Evolutionary conservation across 2,888 invertebrate species (phyloP).

Genomic region (Dicyrtomina minuta): DNA sequence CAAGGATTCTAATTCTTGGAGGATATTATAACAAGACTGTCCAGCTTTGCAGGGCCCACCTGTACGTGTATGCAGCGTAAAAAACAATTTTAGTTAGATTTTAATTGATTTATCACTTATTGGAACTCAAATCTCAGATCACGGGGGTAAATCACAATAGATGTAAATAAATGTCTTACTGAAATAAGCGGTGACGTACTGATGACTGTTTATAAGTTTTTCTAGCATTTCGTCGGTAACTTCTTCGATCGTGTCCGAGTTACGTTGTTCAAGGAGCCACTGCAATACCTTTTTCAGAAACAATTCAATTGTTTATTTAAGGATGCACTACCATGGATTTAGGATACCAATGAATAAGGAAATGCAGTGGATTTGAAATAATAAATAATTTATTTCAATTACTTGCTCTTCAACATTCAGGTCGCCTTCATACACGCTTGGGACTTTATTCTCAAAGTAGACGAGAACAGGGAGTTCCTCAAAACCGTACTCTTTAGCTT

Average conservation of each 20-base stretch:
- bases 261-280: slow-evolving; percentile 85
- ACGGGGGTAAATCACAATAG: neutral
- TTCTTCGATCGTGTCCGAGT: slow-evolving; percentile 88
- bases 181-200: slow-evolving; percentile 84
- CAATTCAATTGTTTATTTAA: neutral
- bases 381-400: slow-evolving; percentile 58
- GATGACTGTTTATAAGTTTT: slow-evolving; percentile 75
- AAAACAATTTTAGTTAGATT: too few species aligned
- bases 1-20: slow-evolving; percentile 66
- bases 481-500: slow-evolving; percentile 87
- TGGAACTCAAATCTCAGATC: neutral
- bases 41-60: slow-evolving; percentile 73
- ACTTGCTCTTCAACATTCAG: slow-evolving; percentile 86
- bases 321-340: too few species aligned
- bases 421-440: slow-evolving; percentile 59
- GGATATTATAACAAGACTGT: slow-evolving; percentile 54
- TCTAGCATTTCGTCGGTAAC: slow-evolving; percentile 93
- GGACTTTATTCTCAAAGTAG: slow-evolving; percentile 64
- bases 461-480: slow-evolving; percentile 79
- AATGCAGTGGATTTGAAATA: too few species aligned
- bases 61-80: too few species aligned
- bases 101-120: slow-evolving; percentile 6
- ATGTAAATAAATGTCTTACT: slow-evolving; percentile 66
- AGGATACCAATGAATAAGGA: too few species aligned
- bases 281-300: slow-evolving; percentile 68